Conservation (phyloP, 1,140 invertebrate species). For the Monochamus saltuarius region DNA sequence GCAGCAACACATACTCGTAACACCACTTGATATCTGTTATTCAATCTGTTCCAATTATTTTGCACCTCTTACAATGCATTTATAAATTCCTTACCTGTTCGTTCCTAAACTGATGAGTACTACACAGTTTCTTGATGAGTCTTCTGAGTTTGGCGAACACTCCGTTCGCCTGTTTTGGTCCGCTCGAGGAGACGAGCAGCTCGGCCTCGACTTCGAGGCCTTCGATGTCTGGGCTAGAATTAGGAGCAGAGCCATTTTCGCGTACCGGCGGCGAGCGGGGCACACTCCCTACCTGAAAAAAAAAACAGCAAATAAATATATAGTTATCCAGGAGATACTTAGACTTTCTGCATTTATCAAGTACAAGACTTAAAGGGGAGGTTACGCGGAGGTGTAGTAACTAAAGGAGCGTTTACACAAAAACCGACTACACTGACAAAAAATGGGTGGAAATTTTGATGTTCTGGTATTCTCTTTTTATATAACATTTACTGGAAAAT, state of each 20-base stretch:
- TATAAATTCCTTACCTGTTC: slow-evolving; percentile 57
- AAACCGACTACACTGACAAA: no score
- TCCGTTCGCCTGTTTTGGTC: slow-evolving; percentile 26
- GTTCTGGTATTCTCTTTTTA: no score
- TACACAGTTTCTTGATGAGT: slow-evolving; percentile 52
- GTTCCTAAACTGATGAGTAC: slow-evolving; percentile 70
- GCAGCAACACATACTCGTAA: no score
- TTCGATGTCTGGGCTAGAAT: slow-evolving; percentile 43
- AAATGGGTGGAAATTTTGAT: no score
- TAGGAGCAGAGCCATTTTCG: slow-evolving; percentile 41
- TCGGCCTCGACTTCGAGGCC: slow-evolving; percentile 42
- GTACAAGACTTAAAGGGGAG: not conserved
- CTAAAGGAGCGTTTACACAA: no score
- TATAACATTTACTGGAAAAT: no score
- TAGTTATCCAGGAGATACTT: no score
- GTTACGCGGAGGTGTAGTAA: no score
- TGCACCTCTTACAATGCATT: no score
- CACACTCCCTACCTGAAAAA: slow-evolving; percentile 44
- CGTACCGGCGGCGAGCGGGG: slow-evolving; percentile 33
- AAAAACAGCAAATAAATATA: slow-evolving; percentile 19
- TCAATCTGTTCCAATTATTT: no score
- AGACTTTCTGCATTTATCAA: not conserved
- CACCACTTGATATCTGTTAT: no score
- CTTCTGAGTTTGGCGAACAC: slow-evolving; percentile 37
- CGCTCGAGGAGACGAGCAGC: slow-evolving; percentile 34